Base-by-base conservation (phyloP, 1,140 invertebrate genomes). In the Drosophila suzukii region DNA sequence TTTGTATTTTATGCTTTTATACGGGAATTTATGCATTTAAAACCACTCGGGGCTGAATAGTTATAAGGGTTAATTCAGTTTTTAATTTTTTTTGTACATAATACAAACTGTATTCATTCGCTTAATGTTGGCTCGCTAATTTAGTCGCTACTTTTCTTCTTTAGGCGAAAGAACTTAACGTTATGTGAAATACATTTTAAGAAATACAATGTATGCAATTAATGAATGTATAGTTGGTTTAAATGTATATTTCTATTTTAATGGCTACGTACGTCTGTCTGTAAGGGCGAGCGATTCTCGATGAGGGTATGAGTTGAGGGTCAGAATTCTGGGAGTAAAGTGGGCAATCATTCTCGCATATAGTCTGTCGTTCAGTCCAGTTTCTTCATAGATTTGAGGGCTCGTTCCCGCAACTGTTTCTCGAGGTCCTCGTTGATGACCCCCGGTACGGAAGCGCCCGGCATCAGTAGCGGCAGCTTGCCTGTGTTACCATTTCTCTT, bases 381-480 rank as follows among this genome's bases (percentile, higher is more conserved):
- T 72, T 94, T 94, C 57, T 94, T 94, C 94, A 94, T 94, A 3
- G 94, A 94, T 76, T 94, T 94, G 12, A 98, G 93, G 36, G 97
- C 97, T 78, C 96, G 95, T 92, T 98, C 97, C n/a, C 97, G 94
- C 71, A 98, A 93, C 92, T 96, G 97, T 88, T 96, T 97, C 90
- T 98, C 97, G 58, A 97, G 93, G 93, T 97, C 96, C 82, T 98
- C 97, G 82, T 95, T 95, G 46, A 94, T 92, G 38, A 92, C 86
- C 17, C 94, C 95, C 4, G 65, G 43, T 49, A 95, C 95, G 79
- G 90, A 49, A 2, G 68, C 91, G 13, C 93, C 92, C 17, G 94
- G 95, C 46, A 96, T 94, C 88, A 91, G 27, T 95, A 96, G 32
- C 36, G 79, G 65, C 36, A 89, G 44, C 34, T 89, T 89, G 11